Evolutionary conservation across 2,888 invertebrate genomes (phyloP), one percentile per base, ranked within the genome.

Genomic region (Epiperipatus broadwayi): DNA sequence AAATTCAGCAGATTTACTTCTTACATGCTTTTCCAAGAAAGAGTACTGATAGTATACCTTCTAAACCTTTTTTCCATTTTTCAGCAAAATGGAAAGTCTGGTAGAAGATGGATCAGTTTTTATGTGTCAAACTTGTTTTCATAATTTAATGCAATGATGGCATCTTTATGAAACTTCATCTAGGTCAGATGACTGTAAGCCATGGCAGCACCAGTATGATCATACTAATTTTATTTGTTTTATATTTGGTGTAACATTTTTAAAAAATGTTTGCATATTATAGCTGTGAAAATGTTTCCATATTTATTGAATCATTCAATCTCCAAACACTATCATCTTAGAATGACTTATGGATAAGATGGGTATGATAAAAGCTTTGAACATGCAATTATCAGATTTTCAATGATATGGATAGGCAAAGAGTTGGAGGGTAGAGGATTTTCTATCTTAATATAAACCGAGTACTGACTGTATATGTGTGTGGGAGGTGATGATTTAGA

Each of bases 101-200:
- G 66, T 79, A 3, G 81, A 84, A 44, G 83, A 84, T 58, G 80
- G 84, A 43, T 80, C 78, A 19, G 84, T 85, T 34, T 68, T 85
- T 52, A 80, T 84, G 46, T 91, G 91, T 62, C 83, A 84, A 34
- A 87, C 85, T 64, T 91, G 91, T 64, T 89, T 83, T 64, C 85
- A 85, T 61, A 77, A 77, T 42, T 62, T 83, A 49, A 64, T 81
- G 47, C 74, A 74, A 43, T 83, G 84, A 58, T 83, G 83, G 83
- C 70, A 74, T 52, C 71, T 73, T 65, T 78, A 64, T 60, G 71
- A 68, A 49, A 59, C 52, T 21, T 58, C 55, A 1, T 70, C 68
- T 45, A 60, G 61, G 14, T 60, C 61, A 41, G 72, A 75, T 45
- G 69, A 69, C 37, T 48, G 48, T n/a, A 58, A 59, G 44, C 53